phyloP scores from a whole-genome alignment of 2,888 invertebrate genomes.

The Drosophila phalerata region DNA sequence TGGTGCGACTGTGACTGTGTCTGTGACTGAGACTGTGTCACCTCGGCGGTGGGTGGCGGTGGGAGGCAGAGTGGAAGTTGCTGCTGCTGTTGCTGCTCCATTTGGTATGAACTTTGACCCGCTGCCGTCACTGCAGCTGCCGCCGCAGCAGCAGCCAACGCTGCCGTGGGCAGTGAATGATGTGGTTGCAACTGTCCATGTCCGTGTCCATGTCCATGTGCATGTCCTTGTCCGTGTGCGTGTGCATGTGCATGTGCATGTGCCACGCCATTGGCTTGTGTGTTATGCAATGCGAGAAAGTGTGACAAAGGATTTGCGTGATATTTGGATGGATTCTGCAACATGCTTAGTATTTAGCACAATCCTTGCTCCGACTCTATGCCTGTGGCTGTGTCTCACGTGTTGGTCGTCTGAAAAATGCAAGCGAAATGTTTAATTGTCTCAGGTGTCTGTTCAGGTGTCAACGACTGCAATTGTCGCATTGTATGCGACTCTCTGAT shows the following conservation, averaged over 20 bases:
- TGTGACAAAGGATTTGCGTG: constrained; percentile 86
- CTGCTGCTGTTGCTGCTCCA: constrained; percentile 66
- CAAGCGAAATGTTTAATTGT: constrained; percentile 57
- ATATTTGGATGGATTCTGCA: constrained; percentile 86
- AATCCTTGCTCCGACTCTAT: constrained; percentile 15
- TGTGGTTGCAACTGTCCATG: constrained; percentile 71
- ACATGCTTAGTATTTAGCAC: constrained; percentile 81
- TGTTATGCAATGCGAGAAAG: constrained; percentile 85
- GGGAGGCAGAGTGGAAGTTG: constrained; percentile 65
- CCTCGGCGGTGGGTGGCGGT: constrained; percentile 54
- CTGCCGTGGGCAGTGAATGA: constrained; percentile 76
- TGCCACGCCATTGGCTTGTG: constrained; percentile 71
- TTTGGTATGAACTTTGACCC: constrained; percentile 78
- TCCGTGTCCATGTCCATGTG: constrained; percentile 56
- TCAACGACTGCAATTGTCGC: constrained; percentile 69
- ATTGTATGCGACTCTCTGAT: constrained; percentile 38
- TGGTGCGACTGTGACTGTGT: constrained; percentile 26
- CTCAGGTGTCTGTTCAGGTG: constrained; percentile 44
- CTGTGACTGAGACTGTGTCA: constrained; percentile 54
- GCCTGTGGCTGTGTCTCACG: constrained; percentile 31
- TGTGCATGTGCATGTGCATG: constrained; percentile 49
- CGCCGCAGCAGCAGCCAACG: constrained; percentile 74
- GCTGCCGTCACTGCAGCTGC: constrained; percentile 67
- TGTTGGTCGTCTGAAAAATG: constrained; percentile 60
- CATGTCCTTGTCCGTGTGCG: constrained; percentile 50